Evolutionary conservation across 2,888 invertebrate species (phyloP), one percentile per base, ranked within the genome.

Genomic region (Metalampra italica): DNA sequence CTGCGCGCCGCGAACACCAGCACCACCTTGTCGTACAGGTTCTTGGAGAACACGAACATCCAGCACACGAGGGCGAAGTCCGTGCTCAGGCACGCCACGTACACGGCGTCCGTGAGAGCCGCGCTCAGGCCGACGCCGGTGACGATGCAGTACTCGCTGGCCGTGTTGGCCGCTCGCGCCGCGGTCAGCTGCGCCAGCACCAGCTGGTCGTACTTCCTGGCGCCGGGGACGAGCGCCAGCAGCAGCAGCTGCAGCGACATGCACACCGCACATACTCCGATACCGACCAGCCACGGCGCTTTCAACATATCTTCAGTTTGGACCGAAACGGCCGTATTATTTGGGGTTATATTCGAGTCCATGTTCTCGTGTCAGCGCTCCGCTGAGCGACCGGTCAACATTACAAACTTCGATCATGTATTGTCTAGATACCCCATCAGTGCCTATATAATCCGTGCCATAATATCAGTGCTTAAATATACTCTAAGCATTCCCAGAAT

Each of bases 31-130:
- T 80, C 71, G 53, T 82, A 83, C 7, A 86, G 53, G 46, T 81
- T 77, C 52, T 77, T 81, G 0, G 80, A 76, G 50, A 79, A 84
- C 1, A 82, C 50, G 37, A 78, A 78, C 81, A 82, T 85, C 69
- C 81, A 77, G 11, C 66, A 63, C 0, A 82, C 53, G 0, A 84
- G 46, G 0, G 69, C 73, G 0, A 70, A 63, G 36, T 86, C 85
- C 0, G 71, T 72, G 34, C 77, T 75, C 3, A 72, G 37, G 50
- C 78, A 82, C 0, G 69, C 13, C 0, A 66, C 55, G 14, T 60
- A 73, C 0, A 62, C 40, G 0, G 63, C 11, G 14, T 64, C 54
- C 7, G 57, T 53, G 1, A 57, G 22, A 0, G 55, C 29, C 7
- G 39, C 37, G 29, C 43, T 45, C 3, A 44, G n/a, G 5, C 42